Evolutionary conservation across 1,140 invertebrate species (phyloP), one percentile per base, ranked within the genome.

Genomic region (Nylanderia fulva): DNA sequence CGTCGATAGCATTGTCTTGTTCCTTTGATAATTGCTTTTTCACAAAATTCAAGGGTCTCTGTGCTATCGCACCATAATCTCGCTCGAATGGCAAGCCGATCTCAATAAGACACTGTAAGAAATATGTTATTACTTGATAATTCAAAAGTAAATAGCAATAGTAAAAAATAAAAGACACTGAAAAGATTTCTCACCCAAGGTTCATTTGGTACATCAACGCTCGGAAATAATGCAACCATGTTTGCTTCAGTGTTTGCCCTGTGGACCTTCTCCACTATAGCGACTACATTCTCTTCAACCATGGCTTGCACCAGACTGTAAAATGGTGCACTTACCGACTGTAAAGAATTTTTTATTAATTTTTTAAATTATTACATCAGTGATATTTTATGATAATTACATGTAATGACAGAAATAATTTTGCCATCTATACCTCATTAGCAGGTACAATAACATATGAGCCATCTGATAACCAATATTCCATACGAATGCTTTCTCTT

Each of bases 231-330:
- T 15, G 85, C 75, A 8, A 88, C 48, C 86, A 92, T 88, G 64
- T 75, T 88, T n/a, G 91, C 88, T 9, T 24, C 36, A 5, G 1
- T 7, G n/a, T 88, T 87, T 0, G n/a, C 27, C 0, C 15, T 54
- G n/a, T 75, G 58, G 36, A 92, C 63, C 71, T 85, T 92, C 42
- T 90, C 85, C 0, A 87, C 88, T 27, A 92, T 85, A 13, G 89
- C 91, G 2, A 92, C 90, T 0, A 56, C 18, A 18, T 91, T 68
- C 8, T 56, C 52, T 0, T 91, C 45, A 8, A 68, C 60, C 91
- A 92, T 88, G 6, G 91, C 90, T 75, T 85, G 60, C 15, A 88
- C 82, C 9, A 92, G 52, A 36, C 61, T 86, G 29, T 90, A 92
- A 88, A 92, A 91, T 15, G 66, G 64, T 29, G 11, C 15, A 11